Percentiles rank a stretch among this genome's conserved stretches.
Evolutionary conservation across 2,113 vertebrate species (phyloP).

Genomic region (Thymallus thymallus): DNA sequence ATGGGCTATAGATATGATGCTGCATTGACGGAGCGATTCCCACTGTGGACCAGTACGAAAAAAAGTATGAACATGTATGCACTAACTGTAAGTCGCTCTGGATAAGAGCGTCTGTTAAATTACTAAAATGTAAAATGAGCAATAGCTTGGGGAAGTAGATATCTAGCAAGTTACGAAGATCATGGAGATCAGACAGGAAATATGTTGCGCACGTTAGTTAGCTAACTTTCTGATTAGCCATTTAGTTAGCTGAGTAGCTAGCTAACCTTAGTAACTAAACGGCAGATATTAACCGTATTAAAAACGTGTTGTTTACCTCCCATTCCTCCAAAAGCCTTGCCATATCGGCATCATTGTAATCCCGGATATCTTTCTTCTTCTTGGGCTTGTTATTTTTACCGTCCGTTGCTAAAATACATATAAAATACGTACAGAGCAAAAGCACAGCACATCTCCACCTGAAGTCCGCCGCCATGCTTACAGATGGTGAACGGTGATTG

Average conservation of each 20-base stretch:
- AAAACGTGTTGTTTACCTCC: slow-evolving; percentile 76
- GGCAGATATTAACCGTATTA: slow-evolving; percentile 11
- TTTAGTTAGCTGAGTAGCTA: not conserved
- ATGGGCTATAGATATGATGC: too few relatives aligned
- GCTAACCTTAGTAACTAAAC: not conserved
- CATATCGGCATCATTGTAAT: slow-evolving; percentile 98
- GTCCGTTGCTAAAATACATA: slow-evolving; percentile 43
- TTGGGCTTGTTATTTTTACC: slow-evolving; percentile 55
- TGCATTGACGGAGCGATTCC: too few relatives aligned
- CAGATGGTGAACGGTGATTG: slow-evolving; percentile 59
- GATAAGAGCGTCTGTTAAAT: too few relatives aligned
- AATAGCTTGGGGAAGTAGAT: too few relatives aligned
- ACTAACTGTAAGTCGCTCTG: too few relatives aligned
- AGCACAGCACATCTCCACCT: slow-evolving; percentile 42
- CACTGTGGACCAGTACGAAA: too few relatives aligned
- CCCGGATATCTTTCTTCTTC: slow-evolving; percentile 93
- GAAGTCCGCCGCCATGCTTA: slow-evolving; percentile 69
- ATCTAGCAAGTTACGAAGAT: too few relatives aligned
- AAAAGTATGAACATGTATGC: too few relatives aligned
- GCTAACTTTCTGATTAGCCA: not conserved
- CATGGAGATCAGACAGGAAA: too few relatives aligned
- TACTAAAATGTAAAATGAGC: too few relatives aligned
- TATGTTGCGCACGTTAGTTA: not conserved
- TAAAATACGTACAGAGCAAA: slow-evolving; percentile 52
- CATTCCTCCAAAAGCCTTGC: slow-evolving; percentile 93